These are phyloP conservation scores for Chondrilla cf. caribensis DNA, from an alignment of 37 sponge, comb jelly and placozoan genomes.

Conservation along the genomic window DNA sequence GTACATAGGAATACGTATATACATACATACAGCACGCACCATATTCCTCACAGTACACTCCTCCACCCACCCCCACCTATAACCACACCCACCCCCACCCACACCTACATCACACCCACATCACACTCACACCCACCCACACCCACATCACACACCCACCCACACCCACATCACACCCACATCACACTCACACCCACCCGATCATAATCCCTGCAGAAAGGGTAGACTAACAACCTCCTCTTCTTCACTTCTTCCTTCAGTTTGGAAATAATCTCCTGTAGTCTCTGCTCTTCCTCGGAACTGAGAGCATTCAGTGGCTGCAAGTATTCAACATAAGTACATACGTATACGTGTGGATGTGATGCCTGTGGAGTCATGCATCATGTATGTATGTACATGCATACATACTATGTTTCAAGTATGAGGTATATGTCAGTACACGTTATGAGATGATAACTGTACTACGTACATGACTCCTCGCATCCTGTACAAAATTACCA, in stretches of 20 bases:
- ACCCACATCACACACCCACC: no score
- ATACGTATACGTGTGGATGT: not conserved
- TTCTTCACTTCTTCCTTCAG: conserved; percentile 57
- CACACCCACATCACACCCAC: no score
- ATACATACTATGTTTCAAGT: not conserved
- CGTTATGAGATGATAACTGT: no score
- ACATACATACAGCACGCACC: no score
- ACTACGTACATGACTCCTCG: not conserved
- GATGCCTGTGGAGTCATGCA: not conserved
- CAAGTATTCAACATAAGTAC: not conserved
- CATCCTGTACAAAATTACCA: not conserved
- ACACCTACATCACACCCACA: no score
- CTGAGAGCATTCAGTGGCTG: conserved; percentile 54
- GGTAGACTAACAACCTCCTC: conserved; percentile 67
- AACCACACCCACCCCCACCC: no score
- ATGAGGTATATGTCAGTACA: not conserved
- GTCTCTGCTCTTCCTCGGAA: conserved; percentile 45
- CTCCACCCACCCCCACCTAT: no score
- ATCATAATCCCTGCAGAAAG: conserved; percentile 88
- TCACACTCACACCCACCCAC: no score
- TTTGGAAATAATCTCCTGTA: conserved; percentile 51
- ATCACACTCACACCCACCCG: conserved; percentile 39
- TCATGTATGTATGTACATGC: not conserved
- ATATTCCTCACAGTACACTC: no score
- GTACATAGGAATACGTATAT: not conserved